Evolutionary conservation across 2,888 invertebrate species (phyloP), one percentile per base, ranked within the genome.

Genomic region (Poecilus cupreus): DNA sequence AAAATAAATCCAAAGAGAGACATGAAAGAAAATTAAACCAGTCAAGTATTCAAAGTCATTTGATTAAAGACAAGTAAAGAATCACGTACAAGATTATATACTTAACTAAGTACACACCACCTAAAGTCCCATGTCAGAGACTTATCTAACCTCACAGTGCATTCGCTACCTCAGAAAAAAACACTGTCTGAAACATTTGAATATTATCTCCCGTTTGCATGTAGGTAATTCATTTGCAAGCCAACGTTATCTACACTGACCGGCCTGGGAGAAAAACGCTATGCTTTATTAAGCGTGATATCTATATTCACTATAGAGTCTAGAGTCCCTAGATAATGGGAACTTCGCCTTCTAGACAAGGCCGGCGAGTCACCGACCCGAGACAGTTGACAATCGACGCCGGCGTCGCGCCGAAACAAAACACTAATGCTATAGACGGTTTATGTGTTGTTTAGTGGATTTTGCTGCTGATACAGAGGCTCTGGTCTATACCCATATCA

Each of bases 241-340:
- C 32, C 13, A 37, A 0, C 20, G 64, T 68, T 68, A 68, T 68
- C 64, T 68, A 68, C 16, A 18, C 64, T 37, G 64, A 68, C 64
- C 64, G 22, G 11, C 24, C 57, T 57, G 8, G 16, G 18, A 37
- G 64, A 68, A 68, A 68, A 68, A 68, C 64, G 37, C 64, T 16
- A 49, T 74, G 46, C n/a, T 72, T 72, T 72, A 72, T 72, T 72
- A 72, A 46, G 46, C 46, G 74, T 51, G 74, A 74, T 74, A 51
- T 74, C 74, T 51, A 46, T 74, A 46, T 74, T 37, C 37, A 68
- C 37, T 68, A 18, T 37, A 18, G 64, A 51, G 51, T 51, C 51
- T 37, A 74, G 74, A 18, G 64, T 18, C 18, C 18, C 51, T 37
- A 74, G 74, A 74, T 74, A 74, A 74, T 46, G 74, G 39, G 74